Evolutionary conservation across 2,888 invertebrate species (phyloP).

Genomic region (Hymenopus coronatus): DNA sequence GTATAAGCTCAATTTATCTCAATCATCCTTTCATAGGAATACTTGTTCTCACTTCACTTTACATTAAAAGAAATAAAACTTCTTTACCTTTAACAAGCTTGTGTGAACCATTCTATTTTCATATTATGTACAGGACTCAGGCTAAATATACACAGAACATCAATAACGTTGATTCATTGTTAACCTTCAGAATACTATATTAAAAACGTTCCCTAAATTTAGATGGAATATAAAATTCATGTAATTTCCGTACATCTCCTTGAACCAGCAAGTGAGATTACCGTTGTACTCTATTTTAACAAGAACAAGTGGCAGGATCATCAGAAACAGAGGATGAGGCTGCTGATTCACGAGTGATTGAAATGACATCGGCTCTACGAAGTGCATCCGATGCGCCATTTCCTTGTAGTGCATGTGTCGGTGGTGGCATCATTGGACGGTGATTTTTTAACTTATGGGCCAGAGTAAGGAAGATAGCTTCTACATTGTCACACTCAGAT

Average conservation of each 20-base stretch:
- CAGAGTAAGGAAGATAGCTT: constrained; percentile 78
- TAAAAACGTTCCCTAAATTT: background rate
- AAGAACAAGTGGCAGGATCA: constrained; percentile 15
- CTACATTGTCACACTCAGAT: constrained; percentile 70
- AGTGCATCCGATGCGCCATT: constrained; percentile 31
- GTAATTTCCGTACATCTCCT: background rate
- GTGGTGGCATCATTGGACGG: constrained; percentile 55
- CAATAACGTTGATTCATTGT: too few species aligned
- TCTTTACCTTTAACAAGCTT: too few species aligned
- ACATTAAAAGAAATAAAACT: too few species aligned
- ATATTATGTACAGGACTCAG: too few species aligned
- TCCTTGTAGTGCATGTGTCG: background rate
- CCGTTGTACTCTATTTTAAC: background rate
- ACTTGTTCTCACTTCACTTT: too few species aligned
- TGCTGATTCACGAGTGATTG: constrained; percentile 28
- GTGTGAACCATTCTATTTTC: too few species aligned
- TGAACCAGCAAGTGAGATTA: background rate
- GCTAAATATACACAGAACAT: too few species aligned
- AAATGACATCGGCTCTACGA: constrained; percentile 37
- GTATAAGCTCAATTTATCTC: too few species aligned
- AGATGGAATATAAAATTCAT: background rate
- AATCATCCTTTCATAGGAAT: too few species aligned
- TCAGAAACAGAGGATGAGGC: background rate
- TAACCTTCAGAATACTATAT: background rate
- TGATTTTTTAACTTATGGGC: constrained; percentile 71